A percentile compares a stretch with the other conserved stretches of the same genome.
These are phyloP conservation scores for Bolinopsis microptera DNA, from an alignment of 37 sponge, comb jelly and placozoan genomes.

Conservation along the genomic window DNA sequence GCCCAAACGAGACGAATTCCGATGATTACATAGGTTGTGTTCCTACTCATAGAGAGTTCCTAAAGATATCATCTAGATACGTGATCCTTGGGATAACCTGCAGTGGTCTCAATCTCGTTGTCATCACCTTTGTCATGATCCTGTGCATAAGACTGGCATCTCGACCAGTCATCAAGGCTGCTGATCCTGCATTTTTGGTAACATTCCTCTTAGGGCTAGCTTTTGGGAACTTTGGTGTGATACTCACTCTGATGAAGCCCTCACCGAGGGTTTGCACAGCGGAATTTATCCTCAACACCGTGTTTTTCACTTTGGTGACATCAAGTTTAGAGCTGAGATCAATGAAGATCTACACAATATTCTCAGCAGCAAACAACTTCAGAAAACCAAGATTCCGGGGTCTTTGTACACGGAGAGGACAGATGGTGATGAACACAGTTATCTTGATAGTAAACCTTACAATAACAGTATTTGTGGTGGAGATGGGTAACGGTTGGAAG, in stretches of 20 bases:
- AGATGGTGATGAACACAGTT: neutral
- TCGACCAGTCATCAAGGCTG: constrained; percentile 23
- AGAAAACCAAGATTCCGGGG: neutral
- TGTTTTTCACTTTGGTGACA: neutral
- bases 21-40: neutral
- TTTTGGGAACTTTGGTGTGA: neutral
- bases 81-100: neutral
- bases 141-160: neutral
- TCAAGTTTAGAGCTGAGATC: neutral
- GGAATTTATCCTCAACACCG: neutral
- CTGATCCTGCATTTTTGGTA: constrained; percentile 1
- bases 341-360: constrained; percentile 51
- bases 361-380: constrained; percentile 65
- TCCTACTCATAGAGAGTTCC: neutral
- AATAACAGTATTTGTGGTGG: neutral
- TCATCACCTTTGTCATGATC: neutral
- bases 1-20: neutral
- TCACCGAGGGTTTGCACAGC: neutral
- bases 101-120: neutral
- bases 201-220: constrained; percentile 16
- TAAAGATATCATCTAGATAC: neutral
- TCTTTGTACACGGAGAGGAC: constrained; percentile 14
- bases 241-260: neutral
- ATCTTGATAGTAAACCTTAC: neutral
- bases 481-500: neutral